Evolutionary conservation across 2,113 vertebrate genomes (phyloP).

Genomic region (Paradoxurus hermaphroditus): DNA sequence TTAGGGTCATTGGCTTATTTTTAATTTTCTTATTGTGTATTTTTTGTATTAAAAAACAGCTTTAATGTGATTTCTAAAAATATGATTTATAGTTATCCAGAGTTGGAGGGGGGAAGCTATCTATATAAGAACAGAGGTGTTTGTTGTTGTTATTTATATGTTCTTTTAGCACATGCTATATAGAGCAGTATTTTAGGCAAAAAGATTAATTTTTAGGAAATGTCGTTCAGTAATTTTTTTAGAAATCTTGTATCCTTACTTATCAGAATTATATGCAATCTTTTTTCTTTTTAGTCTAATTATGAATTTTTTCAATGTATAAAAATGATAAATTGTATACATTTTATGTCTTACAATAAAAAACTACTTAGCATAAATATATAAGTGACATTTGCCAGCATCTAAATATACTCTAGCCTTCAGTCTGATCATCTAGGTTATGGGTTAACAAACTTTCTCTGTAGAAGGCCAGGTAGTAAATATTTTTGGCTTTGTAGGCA

Average conservation of each 20-base stretch:
- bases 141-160: neutral
- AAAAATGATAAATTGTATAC: neutral
- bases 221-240: conserved; percentile 34
- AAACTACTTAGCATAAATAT: neutral
- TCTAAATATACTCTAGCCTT: neutral
- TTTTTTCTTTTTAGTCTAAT: conserved; percentile 5
- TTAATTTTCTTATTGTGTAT: neutral
- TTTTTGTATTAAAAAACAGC: conserved; percentile 33
- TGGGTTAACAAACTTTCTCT: neutral
- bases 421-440: neutral
- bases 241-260: neutral
- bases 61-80: neutral
- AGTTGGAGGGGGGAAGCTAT: neutral
- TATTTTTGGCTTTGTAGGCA: neutral
- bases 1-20: neutral
- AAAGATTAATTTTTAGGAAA: neutral
- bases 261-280: neutral
- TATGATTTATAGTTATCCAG: neutral
- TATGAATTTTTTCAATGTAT: neutral
- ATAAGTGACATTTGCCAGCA: neutral
- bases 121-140: neutral
- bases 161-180: neutral
- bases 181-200: neutral
- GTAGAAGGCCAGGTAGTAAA: neutral
- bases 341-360: neutral